Evolutionary conservation across 2,888 invertebrate genomes (phyloP), one percentile per base, ranked within the genome.

Genomic region (Neuroscelio doddi): DNA sequence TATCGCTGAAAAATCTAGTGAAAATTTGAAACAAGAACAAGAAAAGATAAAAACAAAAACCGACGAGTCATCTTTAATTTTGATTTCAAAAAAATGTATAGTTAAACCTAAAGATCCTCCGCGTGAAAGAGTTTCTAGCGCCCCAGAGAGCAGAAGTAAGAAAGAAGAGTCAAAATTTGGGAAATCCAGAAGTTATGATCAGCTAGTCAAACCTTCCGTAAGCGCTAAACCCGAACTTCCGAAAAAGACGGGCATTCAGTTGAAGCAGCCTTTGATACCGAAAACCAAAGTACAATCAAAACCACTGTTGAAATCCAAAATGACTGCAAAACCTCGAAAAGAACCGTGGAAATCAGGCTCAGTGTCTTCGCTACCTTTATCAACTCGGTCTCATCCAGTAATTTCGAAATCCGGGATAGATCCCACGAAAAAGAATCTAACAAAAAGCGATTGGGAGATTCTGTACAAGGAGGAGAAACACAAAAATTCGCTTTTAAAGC

Each of bases 101-200:
- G 30, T 67, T 9, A 51, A 47, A 0, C 46, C 49, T 3, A 41
- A 41, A 41, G 26, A 10, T 1, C 5, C 21, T 21, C 10, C 41
- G 9, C 39, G 44, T 8, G 56, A 56, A 3, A 51, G 70, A n/a
- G 34, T 69, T 12, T 57, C 41, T 1, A 71, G 70, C 32, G 65
- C 74, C 10, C 59, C 74, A 1, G 71, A 71, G 8, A 68, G 62
- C 27, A 71, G 51, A 24, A 64, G 59, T 41, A 52, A 49, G 5
- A 76, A 61, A 12, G 71, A 55, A 17, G 76, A 70, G 17, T 50
- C 57, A 3, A 69, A 68, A 21, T 9, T 16, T n/a, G 75, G 65
- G 7, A 75, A 80, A 12, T 83, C 82, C 0, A 77, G 69, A 39
- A 83, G 83, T 56, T 83, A 73, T 42, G 83, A 83, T 68, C 82